Evolutionary conservation across 2,113 vertebrate species (phyloP).

Genomic region (Cynoglossus semilaevis): DNA sequence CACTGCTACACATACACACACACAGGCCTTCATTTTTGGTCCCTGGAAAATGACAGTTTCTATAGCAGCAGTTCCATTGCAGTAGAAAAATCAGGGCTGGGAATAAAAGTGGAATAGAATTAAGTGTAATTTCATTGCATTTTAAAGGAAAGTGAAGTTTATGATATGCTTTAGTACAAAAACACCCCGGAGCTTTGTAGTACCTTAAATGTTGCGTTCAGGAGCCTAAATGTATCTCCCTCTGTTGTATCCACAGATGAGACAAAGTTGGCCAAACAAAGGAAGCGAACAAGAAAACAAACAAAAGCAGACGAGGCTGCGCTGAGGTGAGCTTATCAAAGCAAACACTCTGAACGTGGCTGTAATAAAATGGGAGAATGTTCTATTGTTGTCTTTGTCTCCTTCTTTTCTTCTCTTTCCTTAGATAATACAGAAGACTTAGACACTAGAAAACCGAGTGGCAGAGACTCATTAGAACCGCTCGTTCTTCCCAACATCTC

Average conservation of each 20-base stretch:
- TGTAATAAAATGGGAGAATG: slow-evolving; percentile 57
- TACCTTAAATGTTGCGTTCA: too few species aligned
- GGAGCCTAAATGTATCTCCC: slow-evolving; percentile 34
- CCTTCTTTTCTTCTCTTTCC: slow-evolving; percentile 46
- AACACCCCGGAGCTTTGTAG: not conserved
- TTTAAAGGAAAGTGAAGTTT: slow-evolving; percentile 63
- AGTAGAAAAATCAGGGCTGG: slow-evolving; percentile 73
- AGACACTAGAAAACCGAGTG: slow-evolving; percentile 16
- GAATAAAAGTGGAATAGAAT: slow-evolving; percentile 76
- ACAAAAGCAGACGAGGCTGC: slow-evolving; percentile 24
- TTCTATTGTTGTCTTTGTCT: slow-evolving; percentile 48
- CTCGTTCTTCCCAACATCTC: too few species aligned
- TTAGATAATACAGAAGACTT: slow-evolving; percentile 64
- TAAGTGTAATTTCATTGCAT: slow-evolving; percentile 71
- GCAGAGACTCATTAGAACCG: too few species aligned
- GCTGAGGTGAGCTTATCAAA: slow-evolving; percentile 62
- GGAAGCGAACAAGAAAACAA: slow-evolving; percentile 39
- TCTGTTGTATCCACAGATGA: slow-evolving; percentile 40
- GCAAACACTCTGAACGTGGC: slow-evolving; percentile 18
- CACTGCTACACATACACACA: slow-evolving; percentile 74
- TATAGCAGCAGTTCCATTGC: slow-evolving; percentile 63
- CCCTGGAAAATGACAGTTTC: slow-evolving; percentile 82
- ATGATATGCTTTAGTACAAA: slow-evolving; percentile 8
- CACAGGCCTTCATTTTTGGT: slow-evolving; percentile 75
- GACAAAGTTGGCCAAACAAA: slow-evolving; percentile 23